Percentiles rank a stretch among this genome's conserved stretches.
Evolutionary conservation across 1,140 invertebrate genomes (phyloP).

Genomic region (Pogonomyrmex californicus): DNA sequence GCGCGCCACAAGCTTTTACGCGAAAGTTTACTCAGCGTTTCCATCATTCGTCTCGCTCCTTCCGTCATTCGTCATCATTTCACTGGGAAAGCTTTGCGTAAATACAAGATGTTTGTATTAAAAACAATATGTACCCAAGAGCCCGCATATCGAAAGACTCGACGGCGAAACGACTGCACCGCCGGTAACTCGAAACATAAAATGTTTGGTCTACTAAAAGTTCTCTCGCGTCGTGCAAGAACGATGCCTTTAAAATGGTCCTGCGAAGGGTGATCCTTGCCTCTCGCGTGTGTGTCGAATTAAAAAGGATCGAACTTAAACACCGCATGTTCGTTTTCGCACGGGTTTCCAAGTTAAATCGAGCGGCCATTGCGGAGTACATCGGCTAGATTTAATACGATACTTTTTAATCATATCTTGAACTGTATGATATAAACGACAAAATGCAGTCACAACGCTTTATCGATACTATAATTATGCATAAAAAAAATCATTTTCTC

Average conservation of each 20-base stretch:
- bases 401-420: not conserved
- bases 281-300: slow-evolving; percentile 64
- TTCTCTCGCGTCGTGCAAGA: slow-evolving; percentile 71
- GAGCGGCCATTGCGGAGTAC: not conserved
- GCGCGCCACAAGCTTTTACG: slow-evolving; percentile 11
- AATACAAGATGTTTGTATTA: slow-evolving; percentile 73
- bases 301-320: slow-evolving; percentile 66
- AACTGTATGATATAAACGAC: not conserved
- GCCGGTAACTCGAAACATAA: slow-evolving; percentile 78
- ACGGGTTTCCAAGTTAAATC: slow-evolving; percentile 69
- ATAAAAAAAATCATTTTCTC: not conserved
- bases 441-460: not conserved
- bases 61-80: slow-evolving; percentile 55
- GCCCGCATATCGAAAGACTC: slow-evolving; percentile 70
- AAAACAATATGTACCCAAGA: slow-evolving; percentile 74
- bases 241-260: slow-evolving; percentile 73
- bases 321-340: slow-evolving; percentile 72
- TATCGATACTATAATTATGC: not conserved
- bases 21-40: slow-evolving; percentile 36
- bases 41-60: slow-evolving; percentile 42
- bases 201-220: slow-evolving; percentile 84
- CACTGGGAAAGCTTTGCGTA: slow-evolving; percentile 22
- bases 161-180: slow-evolving; percentile 23
- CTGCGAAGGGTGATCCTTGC: slow-evolving; percentile 62
- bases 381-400: not conserved